These are phyloP conservation scores for Panthera tigris DNA, from an alignment of 2,113 vertebrate genomes.

Conservation along the genomic window DNA sequence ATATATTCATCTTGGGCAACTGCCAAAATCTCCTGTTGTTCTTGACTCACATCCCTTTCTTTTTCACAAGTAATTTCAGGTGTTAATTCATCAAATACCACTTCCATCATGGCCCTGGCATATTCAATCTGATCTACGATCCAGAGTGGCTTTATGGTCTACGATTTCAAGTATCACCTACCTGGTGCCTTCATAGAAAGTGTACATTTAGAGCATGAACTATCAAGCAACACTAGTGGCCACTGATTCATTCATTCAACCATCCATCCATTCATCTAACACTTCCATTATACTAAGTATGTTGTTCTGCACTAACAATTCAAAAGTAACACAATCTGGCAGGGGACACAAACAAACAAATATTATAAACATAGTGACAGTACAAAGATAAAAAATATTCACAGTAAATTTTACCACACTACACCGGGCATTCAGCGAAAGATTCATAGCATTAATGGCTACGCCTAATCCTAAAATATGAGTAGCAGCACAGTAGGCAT, in stretches of 20 bases:
- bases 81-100: constrained; percentile 7
- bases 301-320: background rate
- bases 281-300: background rate
- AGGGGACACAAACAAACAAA: background rate
- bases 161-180: background rate
- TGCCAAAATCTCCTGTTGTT: background rate
- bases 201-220: background rate
- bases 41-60: background rate
- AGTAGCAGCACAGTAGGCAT: background rate
- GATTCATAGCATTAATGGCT: background rate
- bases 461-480: background rate
- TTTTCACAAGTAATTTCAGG: constrained; percentile 28
- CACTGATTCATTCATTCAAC: background rate
- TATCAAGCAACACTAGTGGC: background rate
- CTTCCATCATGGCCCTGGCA: background rate
- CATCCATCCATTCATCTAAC: background rate
- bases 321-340: background rate
- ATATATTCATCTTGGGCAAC: background rate
- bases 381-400: background rate
- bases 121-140: background rate
- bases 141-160: background rate
- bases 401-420: background rate
- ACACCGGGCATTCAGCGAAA: background rate
- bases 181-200: background rate
- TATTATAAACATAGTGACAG: background rate